Conservation (phyloP, 1,140 invertebrate species). For the Wasmannia auropunctata region DNA sequence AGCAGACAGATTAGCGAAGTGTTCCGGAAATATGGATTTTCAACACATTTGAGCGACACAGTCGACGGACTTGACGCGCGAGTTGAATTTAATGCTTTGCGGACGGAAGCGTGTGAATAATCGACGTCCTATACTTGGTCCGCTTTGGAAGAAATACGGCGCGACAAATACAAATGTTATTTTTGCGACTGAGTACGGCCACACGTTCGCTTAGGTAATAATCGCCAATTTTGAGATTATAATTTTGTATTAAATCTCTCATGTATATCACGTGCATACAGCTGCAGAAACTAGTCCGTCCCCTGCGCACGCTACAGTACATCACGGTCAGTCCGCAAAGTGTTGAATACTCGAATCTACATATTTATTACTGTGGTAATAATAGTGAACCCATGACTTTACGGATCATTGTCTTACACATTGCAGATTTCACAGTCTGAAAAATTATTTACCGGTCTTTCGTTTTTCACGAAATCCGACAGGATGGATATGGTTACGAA, state of each 20-base stretch:
- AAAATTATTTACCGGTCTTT: background rate
- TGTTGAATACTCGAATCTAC: conserved; percentile 22
- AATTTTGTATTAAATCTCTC: conserved; percentile 53
- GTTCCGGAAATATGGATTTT: background rate
- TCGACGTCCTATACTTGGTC: conserved; percentile 45
- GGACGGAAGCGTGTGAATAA: conserved; percentile 18
- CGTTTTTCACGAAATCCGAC: background rate
- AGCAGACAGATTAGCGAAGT: background rate
- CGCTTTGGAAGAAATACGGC: conserved; percentile 10
- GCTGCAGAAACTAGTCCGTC: conserved; percentile 57
- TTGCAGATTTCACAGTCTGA: background rate
- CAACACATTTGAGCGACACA: background rate
- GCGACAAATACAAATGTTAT: conserved; percentile 50
- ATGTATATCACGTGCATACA: conserved; percentile 19
- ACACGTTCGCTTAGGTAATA: conserved; percentile 40
- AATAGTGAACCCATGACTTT: conserved; percentile 2
- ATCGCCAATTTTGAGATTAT: conserved; percentile 39
- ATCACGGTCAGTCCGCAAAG: conserved; percentile 32
- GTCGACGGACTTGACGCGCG: background rate
- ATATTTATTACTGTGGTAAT: conserved; percentile 1
- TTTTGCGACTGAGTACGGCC: conserved; percentile 43
- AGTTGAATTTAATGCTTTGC: conserved; percentile 48
- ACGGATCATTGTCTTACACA: background rate
- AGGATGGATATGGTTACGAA: background rate
- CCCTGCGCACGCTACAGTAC: conserved; percentile 38